Percentiles rank a stretch among this genome's conserved stretches.
phyloP scores from a whole-genome alignment of 2,888 invertebrate genomes.

The Corythucha ciliata region DNA sequence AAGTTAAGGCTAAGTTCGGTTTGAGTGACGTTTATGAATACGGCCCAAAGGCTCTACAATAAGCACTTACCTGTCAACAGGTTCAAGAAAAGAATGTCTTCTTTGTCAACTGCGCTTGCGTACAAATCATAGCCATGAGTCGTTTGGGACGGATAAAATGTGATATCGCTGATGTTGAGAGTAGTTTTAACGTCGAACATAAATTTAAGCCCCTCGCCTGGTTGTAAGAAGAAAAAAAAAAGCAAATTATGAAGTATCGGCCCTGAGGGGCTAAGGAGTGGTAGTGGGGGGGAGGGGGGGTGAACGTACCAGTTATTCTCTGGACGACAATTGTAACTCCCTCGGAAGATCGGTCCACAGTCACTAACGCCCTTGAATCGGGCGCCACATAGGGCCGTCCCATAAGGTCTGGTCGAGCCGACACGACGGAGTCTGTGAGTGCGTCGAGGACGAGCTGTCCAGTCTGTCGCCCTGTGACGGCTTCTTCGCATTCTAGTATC shows the following conservation, averaged over 20 bases:
- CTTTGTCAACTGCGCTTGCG: conserved; percentile 60
- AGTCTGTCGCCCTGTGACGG: conserved; percentile 52
- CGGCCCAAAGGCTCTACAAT: no score
- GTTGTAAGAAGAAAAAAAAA: background rate
- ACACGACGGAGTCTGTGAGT: conserved; percentile 59
- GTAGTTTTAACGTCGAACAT: conserved; percentile 66
- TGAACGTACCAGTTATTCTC: conserved; percentile 50
- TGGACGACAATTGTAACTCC: conserved; percentile 52
- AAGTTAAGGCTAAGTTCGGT: no score
- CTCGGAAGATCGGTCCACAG: conserved; percentile 51
- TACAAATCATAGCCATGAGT: conserved; percentile 65
- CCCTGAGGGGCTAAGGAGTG: background rate
- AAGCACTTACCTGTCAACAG: conserved; percentile 52
- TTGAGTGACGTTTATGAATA: no score
- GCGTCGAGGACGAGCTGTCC: conserved; percentile 62
- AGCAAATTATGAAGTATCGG: background rate
- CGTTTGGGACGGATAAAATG: conserved; percentile 61
- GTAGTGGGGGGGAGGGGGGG: background rate
- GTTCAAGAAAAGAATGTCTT: conserved; percentile 61
- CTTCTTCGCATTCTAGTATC: conserved; percentile 59
- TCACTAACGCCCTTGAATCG: conserved; percentile 59
- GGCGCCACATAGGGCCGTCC: conserved; percentile 60
- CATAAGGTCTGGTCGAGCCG: conserved; percentile 52
- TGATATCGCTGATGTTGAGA: conserved; percentile 59
- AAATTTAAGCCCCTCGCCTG: conserved; percentile 56